phyloP scores from a whole-genome alignment of 2,113 vertebrate genomes.

The Rynchops niger region DNA sequence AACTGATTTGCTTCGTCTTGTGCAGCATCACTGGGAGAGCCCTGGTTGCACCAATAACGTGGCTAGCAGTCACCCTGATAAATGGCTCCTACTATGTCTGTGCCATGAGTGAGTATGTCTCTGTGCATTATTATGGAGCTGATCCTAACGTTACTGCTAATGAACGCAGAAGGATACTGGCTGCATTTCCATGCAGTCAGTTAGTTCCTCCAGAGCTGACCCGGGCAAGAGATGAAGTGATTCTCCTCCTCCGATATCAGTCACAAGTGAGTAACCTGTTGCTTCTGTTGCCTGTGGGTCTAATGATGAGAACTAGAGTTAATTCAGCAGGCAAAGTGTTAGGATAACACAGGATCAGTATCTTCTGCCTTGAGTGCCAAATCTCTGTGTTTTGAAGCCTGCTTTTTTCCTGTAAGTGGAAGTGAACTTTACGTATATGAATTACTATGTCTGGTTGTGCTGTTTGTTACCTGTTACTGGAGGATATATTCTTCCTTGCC shows the following conservation, averaged over 20 bases:
- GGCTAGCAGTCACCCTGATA: constrained; percentile 75
- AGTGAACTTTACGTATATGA: not conserved
- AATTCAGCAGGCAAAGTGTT: not conserved
- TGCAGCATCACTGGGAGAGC: constrained; percentile 73
- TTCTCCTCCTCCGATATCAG: constrained; percentile 75
- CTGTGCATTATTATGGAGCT: constrained; percentile 26
- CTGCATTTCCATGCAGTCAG: constrained; percentile 69
- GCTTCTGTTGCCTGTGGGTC: not conserved
- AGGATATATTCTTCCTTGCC: not conserved
- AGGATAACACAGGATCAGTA: not conserved
- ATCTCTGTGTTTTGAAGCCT: not conserved
- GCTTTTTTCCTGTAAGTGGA: not conserved
- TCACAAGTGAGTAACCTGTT: constrained; percentile 71
- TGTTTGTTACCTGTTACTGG: not conserved
- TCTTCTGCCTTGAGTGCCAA: not conserved
- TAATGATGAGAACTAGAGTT: not conserved
- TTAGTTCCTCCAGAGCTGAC: constrained; percentile 56
- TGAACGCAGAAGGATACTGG: constrained; percentile 33
- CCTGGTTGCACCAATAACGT: constrained; percentile 75
- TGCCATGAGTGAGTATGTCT: constrained; percentile 69
- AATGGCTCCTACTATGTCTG: constrained; percentile 76
- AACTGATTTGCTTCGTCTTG: constrained; percentile 68
- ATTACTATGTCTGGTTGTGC: not conserved
- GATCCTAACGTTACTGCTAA: not conserved
- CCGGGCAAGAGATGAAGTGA: constrained; percentile 66